These are phyloP conservation scores for Scaptomyza pallida DNA, from an alignment of 1,140 invertebrate species.

Conservation along the genomic window DNA sequence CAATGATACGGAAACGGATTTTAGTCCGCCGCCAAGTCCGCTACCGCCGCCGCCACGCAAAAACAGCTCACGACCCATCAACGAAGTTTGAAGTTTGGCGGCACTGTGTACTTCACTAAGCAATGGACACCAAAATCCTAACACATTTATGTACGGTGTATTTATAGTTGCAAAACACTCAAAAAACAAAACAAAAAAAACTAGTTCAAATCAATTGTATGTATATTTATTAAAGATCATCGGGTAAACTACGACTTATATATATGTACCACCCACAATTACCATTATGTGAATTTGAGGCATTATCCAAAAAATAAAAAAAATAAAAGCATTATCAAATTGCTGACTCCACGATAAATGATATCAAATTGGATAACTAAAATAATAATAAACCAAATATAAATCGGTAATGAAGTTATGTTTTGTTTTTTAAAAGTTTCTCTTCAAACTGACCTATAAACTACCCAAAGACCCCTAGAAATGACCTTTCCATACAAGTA, in stretches of 20 bases:
- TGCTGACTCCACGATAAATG: conserved; percentile 52
- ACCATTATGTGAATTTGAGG: conserved; percentile 32
- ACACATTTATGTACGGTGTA: conserved; percentile 46
- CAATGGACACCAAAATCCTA: conserved; percentile 37
- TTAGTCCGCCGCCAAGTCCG: conserved; percentile 78
- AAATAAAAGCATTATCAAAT: conserved; percentile 28
- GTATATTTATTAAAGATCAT: conserved; percentile 78
- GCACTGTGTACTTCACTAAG: conserved; percentile 30
- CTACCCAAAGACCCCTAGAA: not conserved
- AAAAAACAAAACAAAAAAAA: conserved; percentile 72
- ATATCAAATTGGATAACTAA: conserved; percentile 47
- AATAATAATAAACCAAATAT: conserved; percentile 61
- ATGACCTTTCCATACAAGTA: not conserved
- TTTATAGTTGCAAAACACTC: conserved; percentile 58
- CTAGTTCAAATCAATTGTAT: conserved; percentile 71
- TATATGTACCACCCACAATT: conserved; percentile 28
- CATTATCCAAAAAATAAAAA: too few species aligned
- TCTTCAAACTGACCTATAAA: too few species aligned
- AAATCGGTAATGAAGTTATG: not conserved
- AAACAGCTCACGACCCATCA: conserved; percentile 58
- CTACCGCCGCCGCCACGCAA: conserved; percentile 43
- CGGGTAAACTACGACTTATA: conserved; percentile 43
- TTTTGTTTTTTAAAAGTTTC: not conserved
- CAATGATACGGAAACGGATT: conserved; percentile 82
- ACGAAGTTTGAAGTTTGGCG: conserved; percentile 57